Base-by-base conservation (phyloP, 1,140 invertebrate species). In the Euwallacea similis region DNA sequence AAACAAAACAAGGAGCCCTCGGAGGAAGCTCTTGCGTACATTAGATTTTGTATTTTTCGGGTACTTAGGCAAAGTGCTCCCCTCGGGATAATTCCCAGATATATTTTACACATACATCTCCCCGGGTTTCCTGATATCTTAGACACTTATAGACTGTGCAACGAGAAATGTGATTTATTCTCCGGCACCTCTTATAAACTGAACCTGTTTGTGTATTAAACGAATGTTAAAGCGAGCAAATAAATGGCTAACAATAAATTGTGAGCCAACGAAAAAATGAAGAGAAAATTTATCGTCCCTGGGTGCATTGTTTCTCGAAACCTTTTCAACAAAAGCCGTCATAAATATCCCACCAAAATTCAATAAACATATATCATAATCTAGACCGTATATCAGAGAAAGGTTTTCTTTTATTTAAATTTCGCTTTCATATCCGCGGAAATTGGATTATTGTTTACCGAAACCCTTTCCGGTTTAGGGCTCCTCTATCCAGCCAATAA, bases 291-390 rank as follows among this genome's bases (percentile, higher is more conserved):
- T 61, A 61, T 43, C 33, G 59, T 16, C 11, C 59, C 33, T 61
- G 13, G 7, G 44, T 50, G 13, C 13, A 66, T 66, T 66, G 63
- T 66, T 66, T 66, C 16, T 66, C 7, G 7, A 50, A 50, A 63
- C 43, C 33, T 53, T 43, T 54, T 55, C 21, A 41, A 50, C 63
- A 42, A 50, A 54, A 42, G 16, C 33, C 13, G 7, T 41, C 16
- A 54, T 66, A 54, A 47, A 64, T 55, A 66, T 54, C 50, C 50
- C 13, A 42, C 15, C 50, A 42, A 66, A 66, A 60, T 68, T 47
- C 66, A 68, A 68, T 68, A 60, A 68, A 68, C 21, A 68, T 68
- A 60, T 60, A 68, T 68, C 66, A 68, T 60, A 60, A 53, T 42
- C 21, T 10, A n/a, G 44, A 9, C 44, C 66, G 54, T 68, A 68